Base-by-base conservation (phyloP, 2,797 vertebrate species). In the Peromyscus eremicus region DNA sequence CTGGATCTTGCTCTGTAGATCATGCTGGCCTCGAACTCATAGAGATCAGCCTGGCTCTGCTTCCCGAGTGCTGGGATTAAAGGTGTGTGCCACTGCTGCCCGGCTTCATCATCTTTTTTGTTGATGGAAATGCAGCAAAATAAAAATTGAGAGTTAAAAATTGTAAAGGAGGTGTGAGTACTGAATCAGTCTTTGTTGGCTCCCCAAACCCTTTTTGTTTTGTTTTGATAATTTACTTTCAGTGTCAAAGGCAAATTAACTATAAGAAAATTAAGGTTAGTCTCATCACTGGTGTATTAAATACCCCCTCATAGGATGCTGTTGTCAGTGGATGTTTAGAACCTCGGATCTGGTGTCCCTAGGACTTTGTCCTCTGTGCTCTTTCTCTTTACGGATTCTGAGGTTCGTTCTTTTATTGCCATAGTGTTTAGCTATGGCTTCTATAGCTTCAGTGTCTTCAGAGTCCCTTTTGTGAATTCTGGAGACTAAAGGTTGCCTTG, bases 241-340 rank as follows among this genome's bases (percentile, higher is more conserved):
- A 82, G 49, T 21, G 25, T 86, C 68, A 86, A 87, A 82, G 34
- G 46, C 37, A 85, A 96, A 86, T 73, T 94, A 68, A 49, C 71
- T 46, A 70, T 43, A 57, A 66, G 66, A 60, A 96, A 49, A 76
- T 79, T 37, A 52, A 25, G 10, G 12, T 34, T 34, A 29, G 5
- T 8, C 5, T 27, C 4, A 25, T 14, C 71, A 23, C 60, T 62
- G 60, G 14, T 64, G 87, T 55, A 77, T 40, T 71, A 34, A 89
- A 29, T 8, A 0, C 14, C 17, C 71, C 21, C 19, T 37, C 2
- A 6, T 12, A 21, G 77, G 76, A 29, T 57, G 27, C 16, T 7
- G 57, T n/a, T 14, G 34, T 88, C 17, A 64, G n/a, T 60, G n/a
- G 52, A 57, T 2, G 16, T 62, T 25, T 17, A 2, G 79, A n/a